Evolutionary conservation across 2,113 vertebrate genomes (phyloP), one percentile per base, ranked within the genome.

Genomic region (Isichthys henryi): DNA sequence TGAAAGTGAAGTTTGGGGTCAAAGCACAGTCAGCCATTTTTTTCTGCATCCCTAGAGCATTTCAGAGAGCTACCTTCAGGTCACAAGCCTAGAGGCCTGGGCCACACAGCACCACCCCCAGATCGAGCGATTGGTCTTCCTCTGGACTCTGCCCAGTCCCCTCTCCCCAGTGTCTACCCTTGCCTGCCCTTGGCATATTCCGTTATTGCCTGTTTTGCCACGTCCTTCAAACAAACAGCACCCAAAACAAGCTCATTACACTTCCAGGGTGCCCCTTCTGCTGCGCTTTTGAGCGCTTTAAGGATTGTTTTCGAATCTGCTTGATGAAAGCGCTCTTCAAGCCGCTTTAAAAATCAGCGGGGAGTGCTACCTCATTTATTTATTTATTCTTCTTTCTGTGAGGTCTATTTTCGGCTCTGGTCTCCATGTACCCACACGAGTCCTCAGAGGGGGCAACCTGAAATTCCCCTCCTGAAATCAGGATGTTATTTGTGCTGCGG

Each of bases 261-360:
- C 31, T 31, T 50, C 23, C 11, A 27, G 2, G 48, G 43, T 23
- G 45, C 48, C 45, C 83, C 85, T 31, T 48, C 49, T 19, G 13
- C 49, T 15, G 11, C 7, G 11, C 82, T 84, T 45, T n/a, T 46
- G 82, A 84, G 39, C 4, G 13, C 5, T 35, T 53, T n/a, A 39
- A 87, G 50, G 85, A 87, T 50, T 87, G 84, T 87, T 53, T 53
- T 87, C 85, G 56, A 31, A 53, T 56, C 50, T 53, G 85, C 48
- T 86, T 49, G 82, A 85, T 85, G 82, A 49, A 85, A 45, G 82
- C 80, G 21, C 82, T n/a, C 46, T 84, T 21, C 39, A 48, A 84
- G 45, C 83, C 27, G 83, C 83, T 31, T 50, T 86, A 50, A 27
- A 50, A 86, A 86, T 27, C 45, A 53, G 85, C 27, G 31, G 50